Percentiles rank a stretch among this genome's conserved stretches.
Evolutionary conservation across 2,797 vertebrate genomes (phyloP).

Genomic region (Pseudochaenichthys georgianus): DNA sequence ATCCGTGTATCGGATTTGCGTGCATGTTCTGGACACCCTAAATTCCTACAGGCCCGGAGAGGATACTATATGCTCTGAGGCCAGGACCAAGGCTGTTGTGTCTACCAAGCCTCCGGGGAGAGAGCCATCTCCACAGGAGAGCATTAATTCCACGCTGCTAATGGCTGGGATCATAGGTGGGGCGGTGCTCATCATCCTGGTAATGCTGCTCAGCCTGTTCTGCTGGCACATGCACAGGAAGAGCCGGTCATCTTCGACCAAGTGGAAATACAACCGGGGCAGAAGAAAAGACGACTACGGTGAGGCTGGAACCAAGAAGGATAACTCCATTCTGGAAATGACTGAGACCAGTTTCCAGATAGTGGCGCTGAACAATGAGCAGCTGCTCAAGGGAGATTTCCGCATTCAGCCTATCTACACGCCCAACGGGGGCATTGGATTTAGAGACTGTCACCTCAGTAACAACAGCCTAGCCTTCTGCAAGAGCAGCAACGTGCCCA

Average conservation of each 20-base stretch:
- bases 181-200: constrained; percentile 92
- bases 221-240: constrained; percentile 99
- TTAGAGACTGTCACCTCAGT: constrained; percentile 97
- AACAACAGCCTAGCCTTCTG: constrained; percentile 98
- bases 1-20: constrained; percentile 95
- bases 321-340: constrained; percentile 99
- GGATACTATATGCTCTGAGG: constrained; percentile 95
- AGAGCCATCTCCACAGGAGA: constrained; percentile 91
- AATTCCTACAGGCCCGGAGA: constrained; percentile 92
- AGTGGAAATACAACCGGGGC: constrained; percentile 99
- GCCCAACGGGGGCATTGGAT: constrained; percentile 97
- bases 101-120: constrained; percentile 89
- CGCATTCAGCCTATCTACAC: constrained; percentile 99
- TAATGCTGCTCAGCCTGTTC: constrained; percentile 89
- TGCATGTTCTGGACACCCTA: constrained; percentile 93
- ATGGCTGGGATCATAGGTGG: constrained; percentile 94
- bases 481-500: constrained; percentile 96
- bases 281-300: constrained; percentile 99
- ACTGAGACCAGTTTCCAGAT: constrained; percentile 99
- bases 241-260: constrained; percentile 91
- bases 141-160: constrained; percentile 92
- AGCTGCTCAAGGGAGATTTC: constrained; percentile 99
- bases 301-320: constrained; percentile 99
- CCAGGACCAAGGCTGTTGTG: constrained; percentile 88
- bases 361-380: constrained; percentile 99